Conservation (phyloP, 2,888 invertebrate species). For the Tenthredo mesomela region DNA sequence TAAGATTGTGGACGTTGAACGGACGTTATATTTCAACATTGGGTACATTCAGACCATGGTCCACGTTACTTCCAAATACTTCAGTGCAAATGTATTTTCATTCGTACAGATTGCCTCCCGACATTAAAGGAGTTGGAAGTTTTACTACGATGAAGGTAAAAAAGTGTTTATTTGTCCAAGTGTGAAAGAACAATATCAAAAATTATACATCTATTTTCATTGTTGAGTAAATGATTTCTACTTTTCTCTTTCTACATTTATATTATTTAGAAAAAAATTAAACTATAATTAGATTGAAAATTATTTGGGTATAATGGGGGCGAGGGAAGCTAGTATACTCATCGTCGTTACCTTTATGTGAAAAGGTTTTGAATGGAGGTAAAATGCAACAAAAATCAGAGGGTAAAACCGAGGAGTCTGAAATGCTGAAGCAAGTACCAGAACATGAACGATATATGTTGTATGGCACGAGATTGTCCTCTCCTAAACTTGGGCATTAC, state of each 20-base stretch:
- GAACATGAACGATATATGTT: slow-evolving; percentile 59
- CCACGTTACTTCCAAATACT: slow-evolving; percentile 76
- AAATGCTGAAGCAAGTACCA: slow-evolving; percentile 76
- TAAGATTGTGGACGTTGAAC: slow-evolving; percentile 87
- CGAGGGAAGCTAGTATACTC: slow-evolving; percentile 76
- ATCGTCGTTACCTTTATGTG: slow-evolving; percentile 68
- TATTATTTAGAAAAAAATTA: background rate
- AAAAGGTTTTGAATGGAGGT: slow-evolving; percentile 77
- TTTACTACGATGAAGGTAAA: slow-evolving; percentile 87
- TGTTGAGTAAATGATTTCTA: background rate
- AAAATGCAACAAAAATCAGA: slow-evolving; percentile 74
- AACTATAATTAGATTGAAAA: slow-evolving; percentile 31
- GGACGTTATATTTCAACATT: slow-evolving; percentile 87
- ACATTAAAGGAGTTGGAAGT: slow-evolving; percentile 87
- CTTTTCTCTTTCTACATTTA: background rate
- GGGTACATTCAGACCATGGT: slow-evolving; percentile 86
- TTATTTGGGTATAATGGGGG: slow-evolving; percentile 72
- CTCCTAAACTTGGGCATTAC: slow-evolving; percentile 82
- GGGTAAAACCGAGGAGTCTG: slow-evolving; percentile 76
- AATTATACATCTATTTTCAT: slow-evolving; percentile 1
- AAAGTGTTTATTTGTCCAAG: background rate
- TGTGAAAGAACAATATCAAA: background rate
- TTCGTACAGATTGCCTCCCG: slow-evolving; percentile 84
- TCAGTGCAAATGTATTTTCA: slow-evolving; percentile 76
- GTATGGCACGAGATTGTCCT: slow-evolving; percentile 80